Evolutionary conservation across 2,797 vertebrate species (phyloP).

Genomic region (Gymnoscopelus braueri): DNA sequence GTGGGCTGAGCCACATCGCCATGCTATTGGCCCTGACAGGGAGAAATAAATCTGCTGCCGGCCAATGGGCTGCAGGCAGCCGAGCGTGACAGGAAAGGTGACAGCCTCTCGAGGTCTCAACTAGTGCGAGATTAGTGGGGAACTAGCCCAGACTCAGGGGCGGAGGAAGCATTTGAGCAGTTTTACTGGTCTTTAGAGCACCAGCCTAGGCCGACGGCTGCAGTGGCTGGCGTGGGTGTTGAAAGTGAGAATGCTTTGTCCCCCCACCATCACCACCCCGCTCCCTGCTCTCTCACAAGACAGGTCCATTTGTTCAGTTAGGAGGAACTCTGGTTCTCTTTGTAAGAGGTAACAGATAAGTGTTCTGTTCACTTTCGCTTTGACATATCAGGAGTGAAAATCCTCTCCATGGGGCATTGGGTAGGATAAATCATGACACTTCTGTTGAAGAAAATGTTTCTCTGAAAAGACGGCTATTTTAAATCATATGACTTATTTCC

Average conservation of each 20-base stretch:
- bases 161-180: slow-evolving; percentile 70
- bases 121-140: slow-evolving; percentile 73
- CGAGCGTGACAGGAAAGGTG: slow-evolving; percentile 79
- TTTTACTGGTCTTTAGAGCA: slow-evolving; percentile 68
- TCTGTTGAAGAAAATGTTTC: slow-evolving; percentile 26
- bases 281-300: slow-evolving; percentile 51
- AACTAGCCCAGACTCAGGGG: slow-evolving; percentile 64
- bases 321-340: slow-evolving; percentile 66
- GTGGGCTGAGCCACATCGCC: slow-evolving; percentile 76
- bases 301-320: slow-evolving; percentile 82
- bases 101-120: slow-evolving; percentile 78
- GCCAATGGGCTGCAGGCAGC: slow-evolving; percentile 84
- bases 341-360: slow-evolving; percentile 74
- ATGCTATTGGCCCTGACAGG: slow-evolving; percentile 87
- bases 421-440: slow-evolving; percentile 33
- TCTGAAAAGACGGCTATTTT: slow-evolving; percentile 10
- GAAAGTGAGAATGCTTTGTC: slow-evolving; percentile 72
- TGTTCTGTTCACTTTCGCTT: slow-evolving; percentile 69
- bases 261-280: slow-evolving; percentile 1
- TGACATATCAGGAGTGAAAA: slow-evolving; percentile 49
- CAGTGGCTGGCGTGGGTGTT: slow-evolving; percentile 46
- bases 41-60: slow-evolving; percentile 87
- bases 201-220: slow-evolving; percentile 48
- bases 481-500: not conserved
- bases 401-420: slow-evolving; percentile 41